Evolutionary conservation across 2,797 vertebrate species (phyloP), one percentile per base, ranked within the genome.

Genomic region (Otolemur crassicaudatus): DNA sequence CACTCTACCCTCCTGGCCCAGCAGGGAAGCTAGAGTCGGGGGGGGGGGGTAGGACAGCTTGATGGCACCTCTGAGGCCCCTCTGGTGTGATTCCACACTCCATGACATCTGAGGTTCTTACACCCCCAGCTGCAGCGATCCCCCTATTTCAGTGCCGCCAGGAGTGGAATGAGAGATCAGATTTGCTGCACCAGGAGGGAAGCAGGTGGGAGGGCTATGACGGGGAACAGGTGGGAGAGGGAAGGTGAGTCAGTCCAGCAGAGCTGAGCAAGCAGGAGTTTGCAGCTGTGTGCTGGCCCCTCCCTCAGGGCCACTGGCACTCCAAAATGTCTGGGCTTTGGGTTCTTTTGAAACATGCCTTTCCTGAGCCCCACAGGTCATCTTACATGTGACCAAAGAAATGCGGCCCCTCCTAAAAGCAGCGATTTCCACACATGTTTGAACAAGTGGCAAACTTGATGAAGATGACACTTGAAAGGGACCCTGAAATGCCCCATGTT

Each of bases 191-290:
- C 7, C 20, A 29, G 69, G 73, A 80, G 84, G 61, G 82, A 89
- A 96, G 97, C 92, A 81, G 97, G 97, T 97, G 97, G 97, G 97
- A 97, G 96, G 95, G 95, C 82, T 83, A 88, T 20, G 92, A 94
- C 73, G 92, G 94, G 90, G 87, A 95, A 43, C 96, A 96, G 97
- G 97, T 97, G 97, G 97, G 94, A 95, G 96, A 87, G 87, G 58
- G 94, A 89, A 86, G 96, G 97, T 97, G 97, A 98, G 97, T 98
- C 97, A 98, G 90, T 92, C 0, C 25, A 29, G 94, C 87, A 8
- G 83, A 58, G 88, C 91, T 19, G 85, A 88, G 92, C 31, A 0
- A 67, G 92, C 73, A 22, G 56, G 63, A 46, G 37, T 79, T 72
- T 87, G 91, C 91, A 83, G 19, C 65, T 67, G 65, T 67, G 65